A percentile compares a stretch with the other conserved stretches of the same genome.
phyloP scores from a whole-genome alignment of 2,888 invertebrate species.

The Apotomis turbidana region DNA sequence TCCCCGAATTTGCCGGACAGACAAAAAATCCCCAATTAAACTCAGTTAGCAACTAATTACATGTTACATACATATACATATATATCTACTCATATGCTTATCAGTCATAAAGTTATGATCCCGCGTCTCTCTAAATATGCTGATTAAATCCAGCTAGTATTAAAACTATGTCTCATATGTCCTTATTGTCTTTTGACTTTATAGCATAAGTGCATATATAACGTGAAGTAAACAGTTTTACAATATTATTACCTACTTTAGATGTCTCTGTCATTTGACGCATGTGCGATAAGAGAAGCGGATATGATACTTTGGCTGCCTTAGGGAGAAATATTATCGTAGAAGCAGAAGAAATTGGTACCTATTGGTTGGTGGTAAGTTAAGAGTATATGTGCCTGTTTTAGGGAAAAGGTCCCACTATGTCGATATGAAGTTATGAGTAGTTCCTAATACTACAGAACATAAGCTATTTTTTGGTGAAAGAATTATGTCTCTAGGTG shows the following conservation, averaged over 20 bases:
- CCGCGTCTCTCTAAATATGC: neutral
- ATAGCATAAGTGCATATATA: slow-evolving; percentile 20
- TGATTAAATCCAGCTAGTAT: slow-evolving; percentile 1
- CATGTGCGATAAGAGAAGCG: slow-evolving; percentile 4
- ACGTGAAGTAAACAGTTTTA: slow-evolving; percentile 18
- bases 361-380: too few species aligned
- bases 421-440: too few species aligned
- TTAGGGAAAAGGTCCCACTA: too few species aligned
- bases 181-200: slow-evolving; percentile 4
- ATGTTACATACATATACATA: neutral
- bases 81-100: slow-evolving; percentile 7
- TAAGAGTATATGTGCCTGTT: too few species aligned
- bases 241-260: neutral
- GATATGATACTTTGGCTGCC: neutral
- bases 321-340: neutral
- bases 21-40: slow-evolving; percentile 8
- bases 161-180: neutral
- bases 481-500: too few species aligned
- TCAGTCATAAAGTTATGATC: slow-evolving; percentile 13
- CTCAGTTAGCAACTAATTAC: slow-evolving; percentile 13
- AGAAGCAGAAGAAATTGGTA: too few species aligned
- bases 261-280: slow-evolving; percentile 6
- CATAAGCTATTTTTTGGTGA: too few species aligned
- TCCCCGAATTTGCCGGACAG: neutral
- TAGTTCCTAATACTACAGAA: too few species aligned